Evolutionary conservation across 1,140 invertebrate genomes (phyloP).

Genomic region (Pentalonia nigronervosa): DNA sequence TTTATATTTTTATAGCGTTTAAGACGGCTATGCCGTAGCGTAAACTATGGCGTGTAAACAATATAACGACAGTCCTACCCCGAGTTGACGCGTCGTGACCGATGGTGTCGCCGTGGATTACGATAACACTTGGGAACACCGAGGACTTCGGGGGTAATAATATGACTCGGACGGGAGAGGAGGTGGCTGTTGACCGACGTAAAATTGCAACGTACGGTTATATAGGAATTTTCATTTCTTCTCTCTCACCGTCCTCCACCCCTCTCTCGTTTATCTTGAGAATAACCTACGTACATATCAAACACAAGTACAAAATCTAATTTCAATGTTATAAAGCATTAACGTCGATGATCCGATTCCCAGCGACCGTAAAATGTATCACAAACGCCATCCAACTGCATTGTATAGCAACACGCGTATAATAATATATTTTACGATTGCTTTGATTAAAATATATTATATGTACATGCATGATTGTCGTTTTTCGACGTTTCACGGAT

Average conservation of each 20-base stretch:
- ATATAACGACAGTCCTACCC: neutral
- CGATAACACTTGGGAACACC: neutral
- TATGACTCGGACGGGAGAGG: neutral
- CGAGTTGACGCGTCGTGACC: neutral
- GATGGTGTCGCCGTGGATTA: neutral
- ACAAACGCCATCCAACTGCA: neutral
- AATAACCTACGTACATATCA: neutral
- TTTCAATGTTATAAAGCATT: neutral
- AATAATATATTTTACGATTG: neutral
- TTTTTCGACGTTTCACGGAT: neutral
- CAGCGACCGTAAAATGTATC: neutral
- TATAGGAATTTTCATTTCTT: neutral
- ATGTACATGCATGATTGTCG: no score
- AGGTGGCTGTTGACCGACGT: neutral
- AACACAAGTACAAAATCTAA: neutral
- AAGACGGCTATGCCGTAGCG: neutral
- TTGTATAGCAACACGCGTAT: neutral
- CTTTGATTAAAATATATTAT: neutral
- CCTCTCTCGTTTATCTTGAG: no score
- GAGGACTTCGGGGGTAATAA: neutral
- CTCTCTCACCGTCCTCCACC: no score
- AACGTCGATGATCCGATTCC: neutral
- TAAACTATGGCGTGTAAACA: neutral
- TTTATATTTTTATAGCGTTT: neutral
- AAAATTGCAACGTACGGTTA: neutral